These are phyloP conservation scores for Andrena chrysosceles DNA, from an alignment of 2,888 invertebrate genomes.

Conservation along the genomic window DNA sequence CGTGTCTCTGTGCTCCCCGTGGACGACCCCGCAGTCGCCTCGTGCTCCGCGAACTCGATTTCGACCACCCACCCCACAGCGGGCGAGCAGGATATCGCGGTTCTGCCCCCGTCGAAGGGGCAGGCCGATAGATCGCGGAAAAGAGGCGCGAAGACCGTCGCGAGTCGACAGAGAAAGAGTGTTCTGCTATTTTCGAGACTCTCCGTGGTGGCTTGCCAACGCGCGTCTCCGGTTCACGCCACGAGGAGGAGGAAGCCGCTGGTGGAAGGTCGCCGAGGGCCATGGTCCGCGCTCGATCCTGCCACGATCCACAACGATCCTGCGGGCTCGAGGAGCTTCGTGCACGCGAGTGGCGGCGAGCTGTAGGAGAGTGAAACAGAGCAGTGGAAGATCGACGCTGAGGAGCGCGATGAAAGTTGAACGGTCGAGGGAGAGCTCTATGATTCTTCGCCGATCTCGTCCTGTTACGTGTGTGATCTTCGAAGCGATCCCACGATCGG, in stretches of 20 bases:
- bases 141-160: conserved; percentile 40
- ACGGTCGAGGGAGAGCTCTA: background rate
- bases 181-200: conserved; percentile 72
- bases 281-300: conserved; percentile 25
- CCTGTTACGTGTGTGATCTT: conserved; percentile 1
- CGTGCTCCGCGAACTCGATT: background rate
- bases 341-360: background rate
- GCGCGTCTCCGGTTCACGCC: conserved; percentile 53
- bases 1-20: background rate
- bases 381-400: background rate
- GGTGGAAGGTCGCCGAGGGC: conserved; percentile 40
- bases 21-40: background rate
- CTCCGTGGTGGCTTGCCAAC: conserved; percentile 70
- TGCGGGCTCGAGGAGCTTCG: background rate
- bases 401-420: background rate
- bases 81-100: background rate
- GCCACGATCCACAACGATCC: background rate
- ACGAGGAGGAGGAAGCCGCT: conserved; percentile 16
- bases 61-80: background rate
- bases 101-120: background rate
- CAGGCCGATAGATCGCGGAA: conserved; percentile 19
- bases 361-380: background rate
- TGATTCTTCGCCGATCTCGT: background rate
- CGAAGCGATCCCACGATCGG: conserved; percentile 27
- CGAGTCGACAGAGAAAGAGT: conserved; percentile 47